These are phyloP conservation scores for Periparus ater DNA, from an alignment of 2,797 vertebrate species.

Conservation along the genomic window DNA sequence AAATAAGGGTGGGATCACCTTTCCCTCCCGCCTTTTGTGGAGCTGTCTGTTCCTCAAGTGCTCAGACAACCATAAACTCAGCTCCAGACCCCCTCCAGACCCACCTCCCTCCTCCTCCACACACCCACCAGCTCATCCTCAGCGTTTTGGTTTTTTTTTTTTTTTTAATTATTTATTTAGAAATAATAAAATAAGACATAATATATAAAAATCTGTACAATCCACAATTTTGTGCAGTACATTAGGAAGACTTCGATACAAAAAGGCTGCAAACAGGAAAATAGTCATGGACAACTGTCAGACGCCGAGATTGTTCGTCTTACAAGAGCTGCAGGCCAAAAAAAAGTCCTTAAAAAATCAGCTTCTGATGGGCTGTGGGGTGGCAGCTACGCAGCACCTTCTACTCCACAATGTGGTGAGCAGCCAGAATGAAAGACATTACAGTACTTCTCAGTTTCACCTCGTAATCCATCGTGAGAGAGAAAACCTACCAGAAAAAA, in stretches of 20 bases:
- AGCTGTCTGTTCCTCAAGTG: neutral
- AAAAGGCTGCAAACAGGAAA: conserved; percentile 83
- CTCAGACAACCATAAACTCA: neutral
- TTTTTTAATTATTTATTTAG: conserved; percentile 89
- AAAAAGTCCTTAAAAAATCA: conserved; percentile 70
- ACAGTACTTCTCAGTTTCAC: conserved; percentile 82
- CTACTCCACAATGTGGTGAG: conserved; percentile 47
- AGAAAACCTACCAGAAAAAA: conserved; percentile 37
- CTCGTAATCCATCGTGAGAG: conserved; percentile 69
- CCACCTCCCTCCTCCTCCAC: neutral
- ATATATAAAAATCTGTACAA: conserved; percentile 99
- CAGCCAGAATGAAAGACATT: conserved; percentile 76
- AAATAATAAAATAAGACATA: conserved; percentile 98
- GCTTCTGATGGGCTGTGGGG: conserved; percentile 67
- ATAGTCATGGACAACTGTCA: conserved; percentile 80
- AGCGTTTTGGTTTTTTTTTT: conserved; percentile 47
- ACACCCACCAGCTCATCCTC: neutral
- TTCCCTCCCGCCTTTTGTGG: neutral
- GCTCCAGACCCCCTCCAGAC: neutral
- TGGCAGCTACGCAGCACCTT: conserved; percentile 69
- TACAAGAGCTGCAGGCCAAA: conserved; percentile 75
- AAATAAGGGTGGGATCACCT: neutral
- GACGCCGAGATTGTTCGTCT: conserved; percentile 70
- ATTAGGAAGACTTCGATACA: conserved; percentile 95
- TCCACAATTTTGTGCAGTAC: conserved; percentile 97